Evolutionary conservation across 2,888 invertebrate species (phyloP).

Genomic region (Bursaphelenchus okinawaensis): DNA sequence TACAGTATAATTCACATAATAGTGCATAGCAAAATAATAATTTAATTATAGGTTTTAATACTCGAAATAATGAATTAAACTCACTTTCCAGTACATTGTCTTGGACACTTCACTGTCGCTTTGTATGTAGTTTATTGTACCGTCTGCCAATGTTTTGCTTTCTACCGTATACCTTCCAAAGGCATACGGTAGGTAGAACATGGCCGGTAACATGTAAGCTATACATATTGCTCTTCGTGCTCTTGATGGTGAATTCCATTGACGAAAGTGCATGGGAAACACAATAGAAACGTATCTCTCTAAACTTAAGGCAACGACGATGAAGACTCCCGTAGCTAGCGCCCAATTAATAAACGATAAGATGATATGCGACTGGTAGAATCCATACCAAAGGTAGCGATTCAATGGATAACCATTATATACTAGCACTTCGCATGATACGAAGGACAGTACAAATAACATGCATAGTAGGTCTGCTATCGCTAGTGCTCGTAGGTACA

Average conservation of each 20-base stretch:
- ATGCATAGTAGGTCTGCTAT: conserved; percentile 57
- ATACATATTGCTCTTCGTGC: conserved; percentile 45
- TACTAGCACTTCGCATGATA: conserved; percentile 42
- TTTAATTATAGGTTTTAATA: not conserved
- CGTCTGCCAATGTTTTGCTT: conserved; percentile 21
- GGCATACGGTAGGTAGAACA: conserved; percentile 56
- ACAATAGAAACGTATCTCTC: conserved; percentile 56
- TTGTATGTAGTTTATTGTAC: conserved; percentile 23
- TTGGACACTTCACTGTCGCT: conserved; percentile 46
- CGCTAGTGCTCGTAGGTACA: conserved; percentile 43
- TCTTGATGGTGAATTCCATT: conserved; percentile 54
- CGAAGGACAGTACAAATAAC: conserved; percentile 55
- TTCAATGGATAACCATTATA: conserved; percentile 29
- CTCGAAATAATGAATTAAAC: conserved; percentile 1
- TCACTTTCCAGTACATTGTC: conserved; percentile 52
- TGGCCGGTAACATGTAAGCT: conserved; percentile 46
- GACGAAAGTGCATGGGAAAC: conserved; percentile 56
- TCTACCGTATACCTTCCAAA: conserved; percentile 38
- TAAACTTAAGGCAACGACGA: conserved; percentile 54
- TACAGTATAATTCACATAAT: no score
- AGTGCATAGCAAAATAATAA: no score
- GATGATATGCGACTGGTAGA: conserved; percentile 50
- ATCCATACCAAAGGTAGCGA: conserved; percentile 26
- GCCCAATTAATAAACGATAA: conserved; percentile 57
- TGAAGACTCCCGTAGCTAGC: conserved; percentile 53